Percentiles rank a stretch among this genome's conserved stretches.
phyloP scores from a whole-genome alignment of 2,797 vertebrate species.

The Gouania willdenowi region DNA sequence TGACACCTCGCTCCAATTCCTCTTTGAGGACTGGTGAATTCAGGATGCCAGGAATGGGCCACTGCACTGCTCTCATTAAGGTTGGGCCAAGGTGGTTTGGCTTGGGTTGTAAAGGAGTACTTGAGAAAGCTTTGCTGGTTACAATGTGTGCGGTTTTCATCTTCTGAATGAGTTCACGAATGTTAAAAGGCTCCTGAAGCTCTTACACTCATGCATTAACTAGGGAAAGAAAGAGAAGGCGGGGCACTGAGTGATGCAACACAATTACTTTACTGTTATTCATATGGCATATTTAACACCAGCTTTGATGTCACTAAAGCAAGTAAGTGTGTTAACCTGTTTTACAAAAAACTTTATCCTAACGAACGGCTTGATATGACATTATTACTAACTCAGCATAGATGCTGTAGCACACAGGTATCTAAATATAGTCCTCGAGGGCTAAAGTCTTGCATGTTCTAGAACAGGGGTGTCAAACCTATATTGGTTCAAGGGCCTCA shows the following conservation, averaged over 20 bases:
- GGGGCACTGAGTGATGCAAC: not conserved
- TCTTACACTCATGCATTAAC: not conserved
- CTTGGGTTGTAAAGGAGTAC: slow-evolving; percentile 18
- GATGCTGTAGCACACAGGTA: no score
- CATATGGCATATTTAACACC: no score
- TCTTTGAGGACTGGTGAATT: slow-evolving; percentile 38
- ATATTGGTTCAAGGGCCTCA: no score
- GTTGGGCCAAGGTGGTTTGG: slow-evolving; percentile 66
- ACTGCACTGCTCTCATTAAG: slow-evolving; percentile 93
- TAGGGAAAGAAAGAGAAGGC: not conserved
- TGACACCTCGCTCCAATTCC: slow-evolving; percentile 65
- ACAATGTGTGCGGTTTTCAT: slow-evolving; percentile 1
- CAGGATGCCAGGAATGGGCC: slow-evolving; percentile 84
- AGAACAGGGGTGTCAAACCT: no score
- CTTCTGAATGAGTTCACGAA: slow-evolving; percentile 4
- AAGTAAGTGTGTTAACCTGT: no score
- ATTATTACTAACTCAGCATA: no score
- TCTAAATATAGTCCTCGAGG: no score
- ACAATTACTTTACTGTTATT: no score
- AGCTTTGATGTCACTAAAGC: no score
- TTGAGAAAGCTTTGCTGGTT: slow-evolving; percentile 19
- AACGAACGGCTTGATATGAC: no score
- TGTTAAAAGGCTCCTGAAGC: not conserved
- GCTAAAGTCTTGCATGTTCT: no score
- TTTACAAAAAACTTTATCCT: no score